Conservation (phyloP, 2,113 vertebrate genomes). For the Laterallus jamaicensis region DNA sequence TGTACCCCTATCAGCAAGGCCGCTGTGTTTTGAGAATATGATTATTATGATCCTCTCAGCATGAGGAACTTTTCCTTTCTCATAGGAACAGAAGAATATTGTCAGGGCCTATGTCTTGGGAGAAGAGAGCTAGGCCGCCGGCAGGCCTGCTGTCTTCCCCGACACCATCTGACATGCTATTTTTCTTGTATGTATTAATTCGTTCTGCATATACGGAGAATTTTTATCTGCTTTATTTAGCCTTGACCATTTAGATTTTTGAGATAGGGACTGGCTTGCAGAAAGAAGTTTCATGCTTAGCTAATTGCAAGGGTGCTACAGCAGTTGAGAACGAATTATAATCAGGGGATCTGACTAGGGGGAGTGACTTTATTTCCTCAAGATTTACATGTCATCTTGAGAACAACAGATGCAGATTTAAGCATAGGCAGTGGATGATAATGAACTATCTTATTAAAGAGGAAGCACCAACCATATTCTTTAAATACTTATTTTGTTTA, state of each 20-base stretch:
- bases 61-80: too few species aligned
- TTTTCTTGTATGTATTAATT: background rate
- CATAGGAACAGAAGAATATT: too few species aligned
- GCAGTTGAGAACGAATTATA: background rate
- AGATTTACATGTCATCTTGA: background rate
- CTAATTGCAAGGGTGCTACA: background rate
- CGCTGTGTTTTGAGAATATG: too few species aligned
- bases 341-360: background rate
- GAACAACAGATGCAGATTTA: background rate
- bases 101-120: too few species aligned
- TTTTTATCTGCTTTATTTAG: background rate
- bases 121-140: too few species aligned
- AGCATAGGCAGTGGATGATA: background rate
- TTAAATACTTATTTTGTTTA: background rate
- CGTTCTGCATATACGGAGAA: background rate
- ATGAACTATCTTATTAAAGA: background rate
- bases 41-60: too few species aligned
- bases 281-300: background rate
- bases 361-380: background rate
- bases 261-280: background rate
- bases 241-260: background rate
- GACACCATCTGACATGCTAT: too few species aligned
- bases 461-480: background rate
- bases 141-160: too few species aligned
- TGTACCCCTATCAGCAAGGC: too few species aligned